These are phyloP conservation scores for Campoplex nolae DNA, from an alignment of 2,888 invertebrate species.

Conservation along the genomic window DNA sequence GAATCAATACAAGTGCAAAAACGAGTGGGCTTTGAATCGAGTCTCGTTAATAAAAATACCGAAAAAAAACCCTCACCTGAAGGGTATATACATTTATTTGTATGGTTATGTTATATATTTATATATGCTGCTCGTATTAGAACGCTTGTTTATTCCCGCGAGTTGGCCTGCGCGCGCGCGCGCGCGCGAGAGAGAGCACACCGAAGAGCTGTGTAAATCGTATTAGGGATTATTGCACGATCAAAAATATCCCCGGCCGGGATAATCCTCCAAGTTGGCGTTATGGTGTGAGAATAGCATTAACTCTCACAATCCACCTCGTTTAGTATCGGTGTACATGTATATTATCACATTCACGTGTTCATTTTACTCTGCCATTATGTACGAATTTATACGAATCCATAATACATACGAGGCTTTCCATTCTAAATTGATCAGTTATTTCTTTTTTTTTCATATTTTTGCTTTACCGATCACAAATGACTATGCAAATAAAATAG, in stretches of 20 bases:
- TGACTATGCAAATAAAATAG: too few species aligned
- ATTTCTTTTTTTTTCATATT: neutral
- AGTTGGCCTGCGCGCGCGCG: constrained; percentile 51
- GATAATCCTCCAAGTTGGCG: constrained; percentile 82
- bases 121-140: neutral
- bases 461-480: too few species aligned
- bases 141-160: constrained; percentile 15
- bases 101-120: neutral
- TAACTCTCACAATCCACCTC: constrained; percentile 72
- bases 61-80: neutral
- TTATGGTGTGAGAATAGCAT: constrained; percentile 80
- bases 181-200: constrained; percentile 61
- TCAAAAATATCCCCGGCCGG: constrained; percentile 83
- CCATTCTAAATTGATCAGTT: neutral
- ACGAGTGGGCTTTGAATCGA: neutral
- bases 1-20: neutral
- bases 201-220: constrained; percentile 83
- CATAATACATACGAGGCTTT: constrained; percentile 1
- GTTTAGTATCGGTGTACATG: constrained; percentile 32
- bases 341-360: constrained; percentile 34
- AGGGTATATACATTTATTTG: neutral
- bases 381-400: constrained; percentile 8
- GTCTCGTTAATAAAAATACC: neutral
- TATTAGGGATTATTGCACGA: constrained; percentile 84
- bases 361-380: constrained; percentile 44